Conservation (phyloP, 2,888 invertebrate genomes). For the Argyra leucocephala region DNA sequence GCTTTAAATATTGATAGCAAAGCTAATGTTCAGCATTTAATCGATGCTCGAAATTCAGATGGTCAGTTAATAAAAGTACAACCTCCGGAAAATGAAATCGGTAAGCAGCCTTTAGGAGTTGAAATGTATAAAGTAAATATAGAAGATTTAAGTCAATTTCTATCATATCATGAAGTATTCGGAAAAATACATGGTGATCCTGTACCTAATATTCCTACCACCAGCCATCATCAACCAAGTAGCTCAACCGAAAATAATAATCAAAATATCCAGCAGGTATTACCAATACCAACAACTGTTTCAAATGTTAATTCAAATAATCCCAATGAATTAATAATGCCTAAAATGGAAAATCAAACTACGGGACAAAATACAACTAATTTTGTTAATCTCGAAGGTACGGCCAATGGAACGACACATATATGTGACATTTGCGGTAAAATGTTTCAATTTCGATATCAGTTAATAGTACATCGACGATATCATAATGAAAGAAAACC, state of each 20-base stretch:
- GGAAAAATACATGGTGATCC: constrained; percentile 52
- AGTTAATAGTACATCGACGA: constrained; percentile 74
- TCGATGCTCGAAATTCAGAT: constrained; percentile 57
- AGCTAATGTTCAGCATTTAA: constrained; percentile 34
- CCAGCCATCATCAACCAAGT: constrained; percentile 28
- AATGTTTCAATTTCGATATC: constrained; percentile 78
- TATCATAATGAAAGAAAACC: constrained; percentile 81
- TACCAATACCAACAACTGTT: constrained; percentile 19
- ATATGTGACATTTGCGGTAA: constrained; percentile 78
- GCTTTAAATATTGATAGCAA: constrained; percentile 21
- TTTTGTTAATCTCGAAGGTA: constrained; percentile 51
- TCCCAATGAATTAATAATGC: constrained; percentile 38
- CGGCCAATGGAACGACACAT: constrained; percentile 47
- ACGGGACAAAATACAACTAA: constrained; percentile 26
- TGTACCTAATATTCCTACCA: constrained; percentile 30
- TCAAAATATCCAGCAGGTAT: constrained; percentile 24
- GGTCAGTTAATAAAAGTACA: constrained; percentile 63
- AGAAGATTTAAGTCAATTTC: constrained; percentile 72
- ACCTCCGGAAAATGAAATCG: constrained; percentile 48
- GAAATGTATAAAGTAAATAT: constrained; percentile 72
- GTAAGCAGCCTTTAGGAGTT: constrained; percentile 49
- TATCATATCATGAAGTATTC: constrained; percentile 80
- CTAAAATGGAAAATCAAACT: constrained; percentile 38
- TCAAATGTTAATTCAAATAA: constrained; percentile 16
- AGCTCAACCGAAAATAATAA: constrained; percentile 31